Base-by-base conservation (phyloP, 2,113 vertebrate genomes). In the Turnix velox region DNA sequence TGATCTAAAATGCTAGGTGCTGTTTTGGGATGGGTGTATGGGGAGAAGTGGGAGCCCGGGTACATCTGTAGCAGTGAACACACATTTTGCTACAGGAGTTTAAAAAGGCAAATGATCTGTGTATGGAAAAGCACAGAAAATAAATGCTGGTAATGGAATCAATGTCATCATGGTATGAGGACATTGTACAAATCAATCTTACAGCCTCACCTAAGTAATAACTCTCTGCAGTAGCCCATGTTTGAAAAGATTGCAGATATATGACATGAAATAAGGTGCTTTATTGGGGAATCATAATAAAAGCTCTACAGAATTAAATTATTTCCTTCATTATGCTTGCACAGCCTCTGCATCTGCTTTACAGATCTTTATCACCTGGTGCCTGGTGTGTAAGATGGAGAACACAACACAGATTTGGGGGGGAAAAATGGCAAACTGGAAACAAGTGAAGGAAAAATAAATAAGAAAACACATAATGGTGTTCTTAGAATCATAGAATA, bases 301-400 rank as follows among this genome's bases (percentile, higher is more conserved):
- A 86, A 84, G 62, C 74, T 68, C 84, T 82, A 25, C 55, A 82
- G 86, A 74, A 76, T 19, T 1, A 1, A n/a, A 69, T 73, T 72
- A 78, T 75, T 86, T 37, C 88, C 49, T 77, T 92, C 40, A 43
- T 84, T 89, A 58, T 9, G 45, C 51, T 65, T 88, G 49, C 49
- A 82, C 25, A 69, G 37, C 45, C 58, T 87, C 77, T 84, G 81
- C 42, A 20, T 91, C 78, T 79, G 62, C 48, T 67, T 85, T 82
- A 63, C 54, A 84, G 73, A 54, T 82, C 77, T 78, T 92, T 68
- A 61, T 86, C 84, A 86, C 61, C 90, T 65, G 28, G 7, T 84
- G 25, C 45, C 65, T 59, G 61, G 72, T 25, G 12, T 23, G 9
- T 2, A 51, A 68, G 55, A 58, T 59, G 37, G 52, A 75, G 57